Percentiles rank a stretch among this genome's conserved stretches.
Evolutionary conservation across 2,888 invertebrate species (phyloP).

Genomic region (Cosmia trapezina): DNA sequence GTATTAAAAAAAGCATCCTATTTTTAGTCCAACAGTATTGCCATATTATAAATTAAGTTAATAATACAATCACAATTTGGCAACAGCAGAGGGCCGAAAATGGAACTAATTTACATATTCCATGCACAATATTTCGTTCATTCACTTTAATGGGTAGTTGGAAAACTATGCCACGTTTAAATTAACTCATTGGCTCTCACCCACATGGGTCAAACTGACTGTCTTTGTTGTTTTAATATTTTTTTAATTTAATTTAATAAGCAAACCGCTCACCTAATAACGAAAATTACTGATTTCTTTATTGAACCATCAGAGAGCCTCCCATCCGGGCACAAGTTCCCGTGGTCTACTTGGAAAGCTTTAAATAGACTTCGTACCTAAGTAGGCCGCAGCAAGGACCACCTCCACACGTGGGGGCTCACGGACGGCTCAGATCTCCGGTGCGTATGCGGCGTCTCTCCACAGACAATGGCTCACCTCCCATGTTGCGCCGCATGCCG

Average conservation of each 20-base stretch:
- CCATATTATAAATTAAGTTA: constrained; percentile 54
- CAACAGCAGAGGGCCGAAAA: constrained; percentile 48
- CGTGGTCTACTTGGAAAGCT: too few relatives aligned
- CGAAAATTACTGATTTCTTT: too few relatives aligned
- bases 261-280: neutral
- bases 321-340: too few relatives aligned
- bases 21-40: constrained; percentile 26
- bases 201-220: constrained; percentile 25
- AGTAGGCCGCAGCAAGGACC: too few relatives aligned
- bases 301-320: too few relatives aligned
- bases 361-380: too few relatives aligned
- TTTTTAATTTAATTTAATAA: too few relatives aligned
- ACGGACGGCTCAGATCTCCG: too few relatives aligned
- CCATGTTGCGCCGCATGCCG: too few relatives aligned
- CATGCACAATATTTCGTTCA: constrained; percentile 58
- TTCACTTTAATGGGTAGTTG: constrained; percentile 54
- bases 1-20: neutral
- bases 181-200: constrained; percentile 49
- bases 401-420: too few relatives aligned
- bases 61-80: constrained; percentile 61
- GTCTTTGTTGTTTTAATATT: constrained; percentile 13
- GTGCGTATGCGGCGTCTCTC: too few relatives aligned
- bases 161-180: constrained; percentile 50
- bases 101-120: constrained; percentile 56
- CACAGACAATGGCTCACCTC: too few relatives aligned